Conservation (phyloP, 2,888 invertebrate genomes). For the Encarsia formosa region DNA sequence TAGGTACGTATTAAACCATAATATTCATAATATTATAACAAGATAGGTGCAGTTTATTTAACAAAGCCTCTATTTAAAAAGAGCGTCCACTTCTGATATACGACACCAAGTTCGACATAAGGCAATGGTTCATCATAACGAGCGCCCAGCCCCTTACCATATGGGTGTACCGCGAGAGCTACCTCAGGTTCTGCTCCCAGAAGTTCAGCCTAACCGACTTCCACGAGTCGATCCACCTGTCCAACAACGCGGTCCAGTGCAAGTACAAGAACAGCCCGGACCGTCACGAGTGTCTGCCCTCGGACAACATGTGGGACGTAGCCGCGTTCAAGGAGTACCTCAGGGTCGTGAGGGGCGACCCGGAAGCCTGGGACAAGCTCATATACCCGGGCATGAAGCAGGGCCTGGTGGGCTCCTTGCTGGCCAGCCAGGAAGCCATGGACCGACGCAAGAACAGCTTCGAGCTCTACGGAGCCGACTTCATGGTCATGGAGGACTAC, state of each 20-base stretch:
- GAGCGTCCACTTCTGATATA: constrained; percentile 78
- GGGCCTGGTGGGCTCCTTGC: constrained; percentile 71
- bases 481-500: constrained; percentile 84
- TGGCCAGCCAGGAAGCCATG: constrained; percentile 84
- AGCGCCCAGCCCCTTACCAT: constrained; percentile 73
- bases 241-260: constrained; percentile 90
- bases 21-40: constrained; percentile 4
- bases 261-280: constrained; percentile 72
- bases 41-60: background rate
- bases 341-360: constrained; percentile 63
- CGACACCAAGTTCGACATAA: constrained; percentile 86
- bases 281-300: constrained; percentile 72
- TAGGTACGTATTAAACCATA: constrained; percentile 60
- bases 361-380: constrained; percentile 74
- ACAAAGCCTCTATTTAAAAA: background rate
- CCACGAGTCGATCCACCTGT: constrained; percentile 88
- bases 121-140: constrained; percentile 84
- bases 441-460: constrained; percentile 79
- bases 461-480: constrained; percentile 92
- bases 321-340: constrained; percentile 65
- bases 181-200: constrained; percentile 87
- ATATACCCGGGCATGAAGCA: constrained; percentile 88
- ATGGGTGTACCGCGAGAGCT: constrained; percentile 87
- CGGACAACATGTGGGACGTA: constrained; percentile 95
- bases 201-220: constrained; percentile 81